Evolutionary conservation across 2,797 vertebrate species (phyloP).

Genomic region (Acanthopagrus latus): DNA sequence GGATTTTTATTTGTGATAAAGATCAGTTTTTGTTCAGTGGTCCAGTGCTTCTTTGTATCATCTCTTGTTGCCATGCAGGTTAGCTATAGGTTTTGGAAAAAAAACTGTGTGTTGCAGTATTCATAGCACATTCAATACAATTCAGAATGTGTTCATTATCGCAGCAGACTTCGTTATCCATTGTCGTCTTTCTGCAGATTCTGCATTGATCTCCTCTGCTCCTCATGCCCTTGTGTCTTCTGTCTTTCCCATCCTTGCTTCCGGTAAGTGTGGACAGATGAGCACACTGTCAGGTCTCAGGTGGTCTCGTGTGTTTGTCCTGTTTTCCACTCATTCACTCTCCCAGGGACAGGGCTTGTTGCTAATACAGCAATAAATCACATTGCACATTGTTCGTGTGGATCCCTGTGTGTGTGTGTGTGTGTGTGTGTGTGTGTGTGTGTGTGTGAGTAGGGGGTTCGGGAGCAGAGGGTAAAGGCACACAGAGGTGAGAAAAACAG

Average conservation of each 20-base stretch:
- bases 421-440: not conserved
- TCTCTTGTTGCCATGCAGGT: no score
- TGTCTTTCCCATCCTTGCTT: conserved; percentile 3
- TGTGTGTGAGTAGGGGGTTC: conserved; percentile 10
- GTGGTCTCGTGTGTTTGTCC: conserved; percentile 51
- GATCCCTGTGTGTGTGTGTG: not conserved
- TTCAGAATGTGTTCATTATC: not conserved
- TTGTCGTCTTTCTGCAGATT: conserved; percentile 10
- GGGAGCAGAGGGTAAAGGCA: conserved; percentile 16
- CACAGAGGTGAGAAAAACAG: conserved; percentile 17
- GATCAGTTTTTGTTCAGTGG: no score
- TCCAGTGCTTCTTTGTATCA: no score
- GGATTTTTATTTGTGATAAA: no score
- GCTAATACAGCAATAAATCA: conserved; percentile 68
- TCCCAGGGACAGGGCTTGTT: conserved; percentile 35
- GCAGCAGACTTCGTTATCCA: not conserved
- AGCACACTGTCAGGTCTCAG: conserved; percentile 48
- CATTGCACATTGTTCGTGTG: not conserved
- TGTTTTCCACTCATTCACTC: conserved; percentile 48
- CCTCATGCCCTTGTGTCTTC: not conserved
- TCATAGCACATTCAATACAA: not conserved
- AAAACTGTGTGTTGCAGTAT: not conserved
- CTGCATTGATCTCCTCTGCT: not conserved
- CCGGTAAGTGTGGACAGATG: conserved; percentile 53
- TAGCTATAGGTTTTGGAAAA: no score